Base-by-base conservation (phyloP, 2,113 vertebrate species). In the Rhinopomastus cyanomelas region DNA sequence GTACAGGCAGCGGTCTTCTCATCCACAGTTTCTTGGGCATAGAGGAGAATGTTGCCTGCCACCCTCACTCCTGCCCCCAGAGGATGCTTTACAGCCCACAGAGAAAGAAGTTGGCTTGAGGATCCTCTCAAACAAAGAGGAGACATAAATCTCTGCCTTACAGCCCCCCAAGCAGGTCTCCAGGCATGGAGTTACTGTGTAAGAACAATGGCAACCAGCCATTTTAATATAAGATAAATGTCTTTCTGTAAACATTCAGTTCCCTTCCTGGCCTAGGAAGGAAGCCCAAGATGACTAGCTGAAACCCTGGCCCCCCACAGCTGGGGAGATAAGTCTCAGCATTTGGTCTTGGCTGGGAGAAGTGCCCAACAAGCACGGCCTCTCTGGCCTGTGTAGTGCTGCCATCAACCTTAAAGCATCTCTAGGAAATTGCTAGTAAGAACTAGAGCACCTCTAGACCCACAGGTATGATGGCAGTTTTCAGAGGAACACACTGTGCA, bases 381-480 rank as follows among this genome's bases (percentile, higher is more conserved):
- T 6, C 7, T 1, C 21, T 3, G 1, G 9, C 30, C 15, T 23
- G 3, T 30, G 19, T 11, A 55, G 14, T 2, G 1, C 52, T 76
- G 36, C 34, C 62, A 75, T 34, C 57, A 65, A 48, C 64, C 17
- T 66, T 74, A 62, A 22, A 77, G 17, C 25, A 77, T 6, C 22
- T 66, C 49, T 59, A 48, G 42, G 13, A 77, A 73, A 53, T 20
- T 49, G 23, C 46, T 57, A 7, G 25, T 48, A 22, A 75, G 86
- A 64, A 6, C 19, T n/a, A 30, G 29, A 73, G 15, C 5, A 4
- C 17, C 29, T 67, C 29, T 26, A 76, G 48, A 26, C 8, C 9
- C 23, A 16, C 22, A 6, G 23, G 55, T 52, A 36, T 16, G 12
- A 39, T 27, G 7, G 5, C 9, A 75, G 19, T 39, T 93, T 93